These are phyloP conservation scores for Synergus itoensis DNA, from an alignment of 2,888 invertebrate genomes.

Conservation along the genomic window DNA sequence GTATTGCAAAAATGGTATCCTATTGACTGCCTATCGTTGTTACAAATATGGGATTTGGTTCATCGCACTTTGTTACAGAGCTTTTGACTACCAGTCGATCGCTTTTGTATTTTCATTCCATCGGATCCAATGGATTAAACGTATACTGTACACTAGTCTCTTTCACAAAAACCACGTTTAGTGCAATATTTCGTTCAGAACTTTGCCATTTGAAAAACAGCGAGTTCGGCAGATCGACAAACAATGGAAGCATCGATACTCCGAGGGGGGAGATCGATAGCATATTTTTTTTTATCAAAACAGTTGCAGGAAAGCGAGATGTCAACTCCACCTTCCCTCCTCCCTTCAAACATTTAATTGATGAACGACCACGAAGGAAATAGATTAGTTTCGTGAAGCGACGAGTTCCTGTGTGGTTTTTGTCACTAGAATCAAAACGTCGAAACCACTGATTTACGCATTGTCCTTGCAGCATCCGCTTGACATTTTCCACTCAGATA, in stretches of 20 bases:
- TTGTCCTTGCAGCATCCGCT: slow-evolving; percentile 33
- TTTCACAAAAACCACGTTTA: slow-evolving; percentile 58
- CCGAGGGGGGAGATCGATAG: slow-evolving; percentile 57
- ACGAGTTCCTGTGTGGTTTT: slow-evolving; percentile 45
- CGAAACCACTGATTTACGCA: slow-evolving; percentile 42
- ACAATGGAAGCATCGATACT: slow-evolving; percentile 61
- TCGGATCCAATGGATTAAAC: slow-evolving; percentile 10
- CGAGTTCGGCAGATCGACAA: slow-evolving; percentile 43
- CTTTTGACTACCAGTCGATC: slow-evolving; percentile 58
- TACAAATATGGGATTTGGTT: slow-evolving; percentile 57
- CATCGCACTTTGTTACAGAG: slow-evolving; percentile 60
- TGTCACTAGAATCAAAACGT: slow-evolving; percentile 43
- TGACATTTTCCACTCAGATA: slow-evolving; percentile 31
- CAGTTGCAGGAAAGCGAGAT: neutral
- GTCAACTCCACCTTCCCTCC: slow-evolving; percentile 43
- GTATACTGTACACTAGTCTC: neutral
- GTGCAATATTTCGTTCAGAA: slow-evolving; percentile 60
- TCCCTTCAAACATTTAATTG: slow-evolving; percentile 46
- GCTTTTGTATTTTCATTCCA: slow-evolving; percentile 31
- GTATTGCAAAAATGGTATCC: slow-evolving; percentile 44
- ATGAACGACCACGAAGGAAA: slow-evolving; percentile 57
- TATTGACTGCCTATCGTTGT: slow-evolving; percentile 54
- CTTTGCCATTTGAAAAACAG: slow-evolving; percentile 48
- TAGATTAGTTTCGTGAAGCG: slow-evolving; percentile 57
- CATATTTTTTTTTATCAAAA: slow-evolving; percentile 55